phyloP scores from a whole-genome alignment of 2,113 vertebrate genomes.

The Lasiurus cinereus region DNA sequence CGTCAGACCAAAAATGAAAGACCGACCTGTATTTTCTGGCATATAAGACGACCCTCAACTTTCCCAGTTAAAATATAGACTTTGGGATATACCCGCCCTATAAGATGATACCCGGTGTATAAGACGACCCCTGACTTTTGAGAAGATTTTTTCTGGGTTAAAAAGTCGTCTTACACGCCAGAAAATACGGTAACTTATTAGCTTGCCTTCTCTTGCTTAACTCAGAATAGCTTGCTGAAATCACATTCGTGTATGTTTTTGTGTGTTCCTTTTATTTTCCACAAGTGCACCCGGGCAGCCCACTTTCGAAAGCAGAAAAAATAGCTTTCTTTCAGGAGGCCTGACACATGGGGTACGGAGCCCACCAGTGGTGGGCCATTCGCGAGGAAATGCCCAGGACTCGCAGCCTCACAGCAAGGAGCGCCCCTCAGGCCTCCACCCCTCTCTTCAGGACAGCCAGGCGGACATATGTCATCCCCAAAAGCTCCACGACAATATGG shows the following conservation, averaged over 20 bases:
- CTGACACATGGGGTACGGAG: not conserved
- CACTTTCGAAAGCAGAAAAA: conserved; percentile 24
- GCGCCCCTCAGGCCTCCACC: not conserved
- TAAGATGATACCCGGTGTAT: no score
- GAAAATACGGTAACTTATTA: not conserved
- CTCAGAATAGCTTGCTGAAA: not conserved
- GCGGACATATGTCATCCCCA: not conserved
- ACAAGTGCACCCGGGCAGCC: not conserved
- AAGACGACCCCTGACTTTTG: no score
- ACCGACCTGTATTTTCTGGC: no score
- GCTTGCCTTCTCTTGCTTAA: conserved; percentile 41
- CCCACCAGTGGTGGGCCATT: not conserved
- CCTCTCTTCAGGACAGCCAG: no score
- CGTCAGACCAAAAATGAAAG: not conserved
- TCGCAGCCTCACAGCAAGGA: not conserved
- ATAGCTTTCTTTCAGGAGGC: not conserved
- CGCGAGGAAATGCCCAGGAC: not conserved
- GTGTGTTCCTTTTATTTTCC: conserved; percentile 36
- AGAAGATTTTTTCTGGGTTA: no score
- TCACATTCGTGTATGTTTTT: not conserved
- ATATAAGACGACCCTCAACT: no score
- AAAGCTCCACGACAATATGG: no score
- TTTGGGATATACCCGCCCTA: no score
- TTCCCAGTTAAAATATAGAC: no score
- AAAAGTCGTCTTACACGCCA: no score